Conservation (phyloP, 2,888 invertebrate genomes). For the Stenichneumon culpator region DNA sequence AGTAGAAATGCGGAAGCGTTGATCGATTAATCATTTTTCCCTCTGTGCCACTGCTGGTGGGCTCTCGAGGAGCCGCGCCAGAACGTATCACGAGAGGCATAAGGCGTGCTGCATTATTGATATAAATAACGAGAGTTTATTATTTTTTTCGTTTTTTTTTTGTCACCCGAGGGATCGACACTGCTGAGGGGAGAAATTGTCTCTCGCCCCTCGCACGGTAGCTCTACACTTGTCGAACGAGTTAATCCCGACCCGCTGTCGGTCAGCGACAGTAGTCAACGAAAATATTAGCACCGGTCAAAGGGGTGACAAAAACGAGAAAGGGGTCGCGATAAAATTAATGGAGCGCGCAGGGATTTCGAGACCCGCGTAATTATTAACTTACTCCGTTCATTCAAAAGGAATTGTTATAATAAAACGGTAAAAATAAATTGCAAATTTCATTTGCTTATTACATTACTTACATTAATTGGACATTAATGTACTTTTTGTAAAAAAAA, state of each 20-base stretch:
- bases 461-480: too few species aligned
- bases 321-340: constrained; percentile 61
- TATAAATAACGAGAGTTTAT: constrained; percentile 59
- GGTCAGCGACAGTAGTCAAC: constrained; percentile 53
- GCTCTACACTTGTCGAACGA: constrained; percentile 60
- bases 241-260: constrained; percentile 67
- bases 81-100: constrained; percentile 59
- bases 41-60: background rate
- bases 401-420: too few species aligned
- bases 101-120: constrained; percentile 61
- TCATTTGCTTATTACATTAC: too few species aligned
- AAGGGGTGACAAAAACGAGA: constrained; percentile 24
- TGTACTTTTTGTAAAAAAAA: too few species aligned
- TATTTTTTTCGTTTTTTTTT: constrained; percentile 31
- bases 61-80: constrained; percentile 29
- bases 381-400: background rate
- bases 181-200: constrained; percentile 33
- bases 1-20: constrained; percentile 3
- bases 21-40: constrained; percentile 60
- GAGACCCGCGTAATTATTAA: constrained; percentile 24
- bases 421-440: too few species aligned
- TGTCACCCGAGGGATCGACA: constrained; percentile 2
- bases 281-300: constrained; percentile 53
- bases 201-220: constrained; percentile 33
- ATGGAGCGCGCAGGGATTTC: constrained; percentile 40